Evolutionary conservation across 2,113 vertebrate species (phyloP), one percentile per base, ranked within the genome.

Genomic region (Abramis brama): DNA sequence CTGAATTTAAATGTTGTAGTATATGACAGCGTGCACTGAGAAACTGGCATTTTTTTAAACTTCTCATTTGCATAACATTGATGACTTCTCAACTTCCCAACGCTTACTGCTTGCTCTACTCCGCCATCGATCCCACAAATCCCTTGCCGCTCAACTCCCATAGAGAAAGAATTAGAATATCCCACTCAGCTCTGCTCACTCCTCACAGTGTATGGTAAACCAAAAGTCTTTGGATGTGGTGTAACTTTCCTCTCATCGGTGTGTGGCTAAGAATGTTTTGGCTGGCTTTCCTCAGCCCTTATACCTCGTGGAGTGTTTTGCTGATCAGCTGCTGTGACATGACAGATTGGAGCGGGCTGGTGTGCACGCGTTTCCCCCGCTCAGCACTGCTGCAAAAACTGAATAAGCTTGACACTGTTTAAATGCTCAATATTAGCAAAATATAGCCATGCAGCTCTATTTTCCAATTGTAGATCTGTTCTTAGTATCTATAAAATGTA

Each of bases 311-410:
- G 43, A 50, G 39, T n/a, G 60, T 50, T 50, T 81, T 27, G 60
- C 60, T 47, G 59, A 47, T 81, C 79, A 64, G 39, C 79, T 64
- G 60, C n/a, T 62, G 59, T 81, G 39, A 81, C 21, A 13, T 17
- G 25, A 66, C 79, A 79, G 57, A 79, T 79, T 79, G 23, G 27
- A 79, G 57, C 12, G 3, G 55, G 79, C 60, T 21, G 50, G 39
- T 62, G 57, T 45, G 57, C 78, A 19, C 0, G 1, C 36, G 9
- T 66, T 47, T 7, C 33, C 77, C 36, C 33, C 0, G 1, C 36
- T 66, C 21, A 30, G 60, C 60, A 50, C 13, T 81, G 36, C 79
- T 60, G 78, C 78, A 43, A 43, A 62, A 12, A 62, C 27, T 17
- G 52, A 62, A 79, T 43, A 36, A 43, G 77, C 15, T 27, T 80